phyloP scores from a whole-genome alignment of 1,140 invertebrate genomes.

The Holotrichia oblita region DNA sequence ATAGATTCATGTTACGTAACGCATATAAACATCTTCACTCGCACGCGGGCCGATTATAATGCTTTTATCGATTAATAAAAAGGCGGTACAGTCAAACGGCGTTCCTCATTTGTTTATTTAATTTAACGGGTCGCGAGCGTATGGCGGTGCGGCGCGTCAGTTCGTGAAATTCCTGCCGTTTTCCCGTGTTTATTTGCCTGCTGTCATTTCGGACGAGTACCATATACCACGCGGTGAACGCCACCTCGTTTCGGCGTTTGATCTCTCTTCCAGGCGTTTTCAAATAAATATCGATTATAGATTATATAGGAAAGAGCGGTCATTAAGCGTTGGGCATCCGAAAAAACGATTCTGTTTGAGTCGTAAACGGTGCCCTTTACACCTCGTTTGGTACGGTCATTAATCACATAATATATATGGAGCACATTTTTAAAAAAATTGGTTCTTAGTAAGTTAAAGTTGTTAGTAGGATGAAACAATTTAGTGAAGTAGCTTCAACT shows the following conservation, averaged over 20 bases:
- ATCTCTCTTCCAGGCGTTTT: slow-evolving; percentile 1
- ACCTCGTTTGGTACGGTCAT: background rate
- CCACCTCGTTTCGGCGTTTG: slow-evolving; percentile 27
- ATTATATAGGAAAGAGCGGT: slow-evolving; percentile 1
- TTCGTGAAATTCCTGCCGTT: slow-evolving; percentile 21
- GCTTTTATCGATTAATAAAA: slow-evolving; percentile 34
- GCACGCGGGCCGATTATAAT: slow-evolving; percentile 21
- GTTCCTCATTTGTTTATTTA: slow-evolving; percentile 34
- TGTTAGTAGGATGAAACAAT: too few species aligned
- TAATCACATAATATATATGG: slow-evolving; percentile 12
- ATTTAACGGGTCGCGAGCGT: slow-evolving; percentile 21
- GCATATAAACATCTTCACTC: slow-evolving; percentile 9
- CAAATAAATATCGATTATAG: slow-evolving; percentile 36
- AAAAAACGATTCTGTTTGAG: background rate
- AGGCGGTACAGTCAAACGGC: slow-evolving; percentile 27
- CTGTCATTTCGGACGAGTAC: slow-evolving; percentile 32
- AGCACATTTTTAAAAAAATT: background rate
- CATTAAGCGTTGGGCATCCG: background rate
- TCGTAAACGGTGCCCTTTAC: slow-evolving; percentile 7
- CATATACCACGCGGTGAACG: background rate
- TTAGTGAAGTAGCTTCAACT: too few species aligned
- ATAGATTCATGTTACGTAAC: slow-evolving; percentile 23
- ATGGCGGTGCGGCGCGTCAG: slow-evolving; percentile 27
- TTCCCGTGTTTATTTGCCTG: slow-evolving; percentile 32
- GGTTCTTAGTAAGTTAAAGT: too few species aligned